Evolutionary conservation across 53 echinoderm and acorn worm genomes (phyloP).

Genomic region (Stichopus horrens): DNA sequence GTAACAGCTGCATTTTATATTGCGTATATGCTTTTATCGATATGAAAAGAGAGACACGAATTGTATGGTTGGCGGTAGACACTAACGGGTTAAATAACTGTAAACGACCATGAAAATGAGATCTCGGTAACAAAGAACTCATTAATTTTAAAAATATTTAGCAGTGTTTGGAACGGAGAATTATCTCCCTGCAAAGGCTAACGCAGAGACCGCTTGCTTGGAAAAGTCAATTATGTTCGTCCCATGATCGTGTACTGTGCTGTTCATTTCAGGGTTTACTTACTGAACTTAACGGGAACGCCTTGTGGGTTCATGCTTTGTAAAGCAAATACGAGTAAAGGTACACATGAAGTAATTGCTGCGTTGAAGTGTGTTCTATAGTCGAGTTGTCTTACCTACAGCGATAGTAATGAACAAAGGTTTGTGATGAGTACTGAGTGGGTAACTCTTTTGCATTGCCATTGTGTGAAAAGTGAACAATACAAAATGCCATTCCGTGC

Average conservation of each 20-base stretch:
- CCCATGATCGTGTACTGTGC: too few relatives aligned
- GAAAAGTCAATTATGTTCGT: neutral
- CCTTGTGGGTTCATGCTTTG: too few relatives aligned
- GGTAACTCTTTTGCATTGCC: too few relatives aligned
- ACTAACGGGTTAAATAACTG: neutral
- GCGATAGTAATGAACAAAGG: too few relatives aligned
- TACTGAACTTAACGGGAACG: too few relatives aligned
- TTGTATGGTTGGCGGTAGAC: neutral
- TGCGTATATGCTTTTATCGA: too few relatives aligned
- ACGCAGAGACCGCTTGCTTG: too few relatives aligned
- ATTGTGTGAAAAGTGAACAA: neutral
- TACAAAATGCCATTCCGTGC: neutral
- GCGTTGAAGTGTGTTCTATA: neutral
- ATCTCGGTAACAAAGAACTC: conserved; percentile 15
- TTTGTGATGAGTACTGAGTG: neutral
- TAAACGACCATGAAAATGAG: neutral
- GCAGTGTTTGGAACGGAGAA: neutral
- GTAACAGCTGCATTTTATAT: neutral
- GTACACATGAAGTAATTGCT: too few relatives aligned
- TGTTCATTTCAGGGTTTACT: too few relatives aligned
- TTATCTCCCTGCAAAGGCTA: neutral
- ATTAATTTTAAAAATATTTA: neutral
- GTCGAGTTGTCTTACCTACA: too few relatives aligned
- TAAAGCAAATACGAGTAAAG: too few relatives aligned
- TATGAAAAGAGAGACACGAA: neutral